Base-by-base conservation (phyloP, 2,113 vertebrate genomes). In the Suncus etruscus region DNA sequence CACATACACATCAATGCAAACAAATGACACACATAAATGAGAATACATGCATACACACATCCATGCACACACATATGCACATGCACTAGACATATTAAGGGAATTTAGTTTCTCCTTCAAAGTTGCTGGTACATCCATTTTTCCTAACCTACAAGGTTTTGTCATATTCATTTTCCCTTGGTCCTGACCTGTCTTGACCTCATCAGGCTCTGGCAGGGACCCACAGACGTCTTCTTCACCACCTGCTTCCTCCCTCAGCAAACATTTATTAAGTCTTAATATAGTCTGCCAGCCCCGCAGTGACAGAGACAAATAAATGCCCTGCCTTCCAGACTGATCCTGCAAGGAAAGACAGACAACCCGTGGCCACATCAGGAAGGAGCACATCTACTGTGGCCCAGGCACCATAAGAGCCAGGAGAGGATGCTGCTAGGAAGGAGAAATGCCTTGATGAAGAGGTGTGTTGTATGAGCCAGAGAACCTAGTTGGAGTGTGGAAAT, bases 121-220 rank as follows among this genome's bases (percentile, higher is more conserved):
- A 83, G 54, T 48, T 87, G 16, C 50, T 31, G 84, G 80, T 78
- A 78, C 77, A 32, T 54, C 78, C 47, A 20, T 75, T 78, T 58
- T 68, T 18, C 72, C 81, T 32, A 6, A 6, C 50, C n/a, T 6
- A 2, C 24, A 74, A 58, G 18, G 1, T 82, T 61, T 54, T 69
- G 74, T 31, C 61, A 51, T 50, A 8, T 65, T 77, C 81, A 65
- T 31, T 89, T 45, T n/a, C 78, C 73, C 18, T 11, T 0, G 5
- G 47, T 58, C 58, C 61, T 85, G 29, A 47, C 72, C 25, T 18
- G 11, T 2, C 80, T 50, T 73, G 11, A 70, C 75, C 82, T 74
- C 11, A 1, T 54, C 90, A 32, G 32, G 27, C 58, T 25, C 79
- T 5, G 58, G 39, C 54, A 70, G 82, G 65, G 29, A 5, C 45